These are phyloP conservation scores for Hylia prasina DNA, from an alignment of 2,113 vertebrate genomes.

Conservation along the genomic window DNA sequence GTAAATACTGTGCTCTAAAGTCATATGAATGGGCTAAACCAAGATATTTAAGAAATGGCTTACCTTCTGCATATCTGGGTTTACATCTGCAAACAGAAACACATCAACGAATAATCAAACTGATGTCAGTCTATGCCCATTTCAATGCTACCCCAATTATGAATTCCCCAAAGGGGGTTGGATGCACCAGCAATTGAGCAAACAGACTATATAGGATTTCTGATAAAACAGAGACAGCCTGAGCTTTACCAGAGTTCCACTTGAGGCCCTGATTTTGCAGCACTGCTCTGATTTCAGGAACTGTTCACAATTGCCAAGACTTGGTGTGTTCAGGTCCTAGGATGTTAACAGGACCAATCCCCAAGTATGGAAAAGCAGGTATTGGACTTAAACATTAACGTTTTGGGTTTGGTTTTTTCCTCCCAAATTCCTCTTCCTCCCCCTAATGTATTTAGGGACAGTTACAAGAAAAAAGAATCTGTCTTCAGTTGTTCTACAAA, in stretches of 20 bases:
- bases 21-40: not conserved
- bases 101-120: not conserved
- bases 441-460: not conserved
- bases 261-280: not conserved
- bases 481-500: not conserved
- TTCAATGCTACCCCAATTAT: not conserved
- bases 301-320: not conserved
- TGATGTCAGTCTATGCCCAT: not conserved
- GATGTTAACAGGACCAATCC: not conserved
- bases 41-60: not conserved
- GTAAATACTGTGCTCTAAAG: not conserved
- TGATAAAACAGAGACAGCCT: not conserved
- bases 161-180: not conserved
- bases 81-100: slow-evolving; percentile 72
- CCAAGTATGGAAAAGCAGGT: not conserved
- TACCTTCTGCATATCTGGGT: slow-evolving; percentile 89
- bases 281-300: not conserved
- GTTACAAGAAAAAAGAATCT: not conserved
- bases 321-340: not conserved
- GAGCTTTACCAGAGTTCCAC: not conserved
- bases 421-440: not conserved
- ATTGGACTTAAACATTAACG: not conserved
- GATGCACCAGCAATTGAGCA: not conserved
- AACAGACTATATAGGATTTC: not conserved
- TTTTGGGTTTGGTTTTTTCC: not conserved